Base-by-base conservation (phyloP, 2,888 invertebrate species). In the Rhimphoctona megacephalus region DNA sequence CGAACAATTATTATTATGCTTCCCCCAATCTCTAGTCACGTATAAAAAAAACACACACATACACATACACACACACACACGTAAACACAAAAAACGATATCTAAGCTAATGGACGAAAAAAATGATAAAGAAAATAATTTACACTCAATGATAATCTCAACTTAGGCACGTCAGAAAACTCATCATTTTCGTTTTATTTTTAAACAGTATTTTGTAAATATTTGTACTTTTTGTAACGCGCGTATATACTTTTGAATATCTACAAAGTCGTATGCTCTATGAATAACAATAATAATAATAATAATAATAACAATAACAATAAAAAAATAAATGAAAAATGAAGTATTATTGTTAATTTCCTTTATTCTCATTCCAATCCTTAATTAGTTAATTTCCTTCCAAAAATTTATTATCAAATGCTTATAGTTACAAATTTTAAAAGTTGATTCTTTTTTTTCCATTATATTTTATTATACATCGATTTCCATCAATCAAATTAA, bases 191-290 rank as follows among this genome's bases (percentile, higher is more conserved):
- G 14, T 69, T 69, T 49, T 7, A 22, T 72, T 64, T 30, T 36
- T 39, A 46, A 90, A 89, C 84, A 90, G 90, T 91, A 92, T 92
- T 93, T 92, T 93, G 93, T 93, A 92, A 93, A 93, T 93, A 93
- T 93, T 92, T 93, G 91, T 93, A 93, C 92, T 93, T 93, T 93
- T 92, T 92, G 79, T 92, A 90, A 91, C 89, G 89, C 89, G 89
- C 88, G 66, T 86, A 90, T 89, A 90, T 90, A 91, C 90, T 90
- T 91, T 90, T 88, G 81, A 89, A 61, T 61, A 91, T 90, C 90
- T 87, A 90, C 89, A 88, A 89, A 90, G 90, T 90, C 88, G 46
- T 81, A 81, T 39, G 49, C 72, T 43, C 67, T 81, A 81, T 17
- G 36, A 72, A 72, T 70, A 57, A 70, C 57, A 57, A 57, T 46